Evolutionary conservation across 2,797 vertebrate genomes (phyloP).

Genomic region (Mionectes olivaceus): DNA sequence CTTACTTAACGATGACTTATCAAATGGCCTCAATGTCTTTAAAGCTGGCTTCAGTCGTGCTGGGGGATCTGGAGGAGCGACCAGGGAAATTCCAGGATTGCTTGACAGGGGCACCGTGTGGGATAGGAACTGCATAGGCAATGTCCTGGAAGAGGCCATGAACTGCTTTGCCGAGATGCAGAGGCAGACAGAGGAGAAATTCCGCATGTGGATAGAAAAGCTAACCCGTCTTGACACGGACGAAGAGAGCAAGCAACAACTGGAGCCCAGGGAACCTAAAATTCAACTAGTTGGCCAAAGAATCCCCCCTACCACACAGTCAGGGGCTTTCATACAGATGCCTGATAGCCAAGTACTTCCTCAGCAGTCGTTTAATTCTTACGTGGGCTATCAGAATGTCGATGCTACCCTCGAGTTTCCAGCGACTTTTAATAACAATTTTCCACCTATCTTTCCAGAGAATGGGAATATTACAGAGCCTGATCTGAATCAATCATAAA

Average conservation of each 20-base stretch:
- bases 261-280: constrained; percentile 85
- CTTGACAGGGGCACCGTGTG: constrained; percentile 88
- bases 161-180: constrained; percentile 94
- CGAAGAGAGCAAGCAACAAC: constrained; percentile 81
- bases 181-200: constrained; percentile 95
- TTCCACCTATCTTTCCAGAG: constrained; percentile 79
- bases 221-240: constrained; percentile 89
- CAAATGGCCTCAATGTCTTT: constrained; percentile 90
- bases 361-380: constrained; percentile 84
- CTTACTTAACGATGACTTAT: constrained; percentile 73
- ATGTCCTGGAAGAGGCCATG: constrained; percentile 93
- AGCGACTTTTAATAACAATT: constrained; percentile 82
- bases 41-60: constrained; percentile 82
- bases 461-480: constrained; percentile 86
- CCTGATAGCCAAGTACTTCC: constrained; percentile 81
- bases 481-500: constrained; percentile 85
- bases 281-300: constrained; percentile 79
- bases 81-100: constrained; percentile 90
- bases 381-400: constrained; percentile 81
- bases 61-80: constrained; percentile 88
- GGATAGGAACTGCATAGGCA: constrained; percentile 93
- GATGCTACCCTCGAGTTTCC: constrained; percentile 75
- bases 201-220: constrained; percentile 93
- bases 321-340: constrained; percentile 84
- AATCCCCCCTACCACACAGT: constrained; percentile 77